These are phyloP conservation scores for Tetramorium parvispinum DNA, from an alignment of 1,140 invertebrate species.

Conservation along the genomic window DNA sequence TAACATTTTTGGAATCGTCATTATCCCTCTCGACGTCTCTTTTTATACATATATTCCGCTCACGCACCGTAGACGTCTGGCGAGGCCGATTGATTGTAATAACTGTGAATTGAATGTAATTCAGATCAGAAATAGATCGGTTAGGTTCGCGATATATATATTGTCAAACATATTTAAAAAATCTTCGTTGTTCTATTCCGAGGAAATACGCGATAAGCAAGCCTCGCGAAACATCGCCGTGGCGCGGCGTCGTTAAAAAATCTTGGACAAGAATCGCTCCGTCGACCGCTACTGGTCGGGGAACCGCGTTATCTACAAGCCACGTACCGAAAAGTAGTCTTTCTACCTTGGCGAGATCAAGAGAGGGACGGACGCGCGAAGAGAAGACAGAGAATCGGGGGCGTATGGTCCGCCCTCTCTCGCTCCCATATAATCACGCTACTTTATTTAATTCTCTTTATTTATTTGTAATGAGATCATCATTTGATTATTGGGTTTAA, in stretches of 20 bases:
- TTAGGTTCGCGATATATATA: background rate
- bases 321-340: conserved; percentile 38
- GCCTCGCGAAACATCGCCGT: conserved; percentile 44
- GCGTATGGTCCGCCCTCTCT: conserved; percentile 38
- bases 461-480: conserved; percentile 86
- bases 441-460: conserved; percentile 84
- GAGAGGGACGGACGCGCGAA: conserved; percentile 19
- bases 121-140: background rate
- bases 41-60: conserved; percentile 50
- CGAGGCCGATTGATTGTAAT: conserved; percentile 23
- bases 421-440: conserved; percentile 78
- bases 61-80: conserved; percentile 14
- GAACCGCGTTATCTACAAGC: conserved; percentile 70
- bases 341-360: conserved; percentile 2
- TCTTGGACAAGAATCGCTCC: conserved; percentile 59
- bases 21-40: background rate
- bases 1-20: conserved; percentile 70
- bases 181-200: background rate
- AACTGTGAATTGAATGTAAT: conserved; percentile 1
- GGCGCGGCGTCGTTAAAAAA: conserved; percentile 51
- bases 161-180: background rate
- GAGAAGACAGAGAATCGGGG: conserved; percentile 23
- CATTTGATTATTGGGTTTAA: conserved; percentile 86
- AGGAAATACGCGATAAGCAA: background rate
- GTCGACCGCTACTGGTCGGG: conserved; percentile 39